These are phyloP conservation scores for Diplolepis rosae DNA, from an alignment of 2,888 invertebrate genomes.

Conservation along the genomic window DNA sequence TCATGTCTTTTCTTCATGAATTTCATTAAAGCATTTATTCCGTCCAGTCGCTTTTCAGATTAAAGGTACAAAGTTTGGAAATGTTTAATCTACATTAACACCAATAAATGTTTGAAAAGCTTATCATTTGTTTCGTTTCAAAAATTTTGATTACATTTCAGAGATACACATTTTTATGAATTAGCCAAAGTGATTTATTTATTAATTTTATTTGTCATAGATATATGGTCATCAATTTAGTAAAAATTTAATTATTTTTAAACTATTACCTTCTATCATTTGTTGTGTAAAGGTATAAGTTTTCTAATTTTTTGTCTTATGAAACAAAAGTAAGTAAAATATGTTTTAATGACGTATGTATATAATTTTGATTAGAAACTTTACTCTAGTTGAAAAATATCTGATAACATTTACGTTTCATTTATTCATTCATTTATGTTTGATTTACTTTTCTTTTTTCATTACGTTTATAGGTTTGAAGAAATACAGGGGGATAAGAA, in stretches of 20 bases:
- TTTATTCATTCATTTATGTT: slow-evolving; percentile 46
- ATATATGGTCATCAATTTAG: not conserved
- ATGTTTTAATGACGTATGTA: not conserved
- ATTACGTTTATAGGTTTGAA: slow-evolving; percentile 70
- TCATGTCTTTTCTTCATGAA: not conserved
- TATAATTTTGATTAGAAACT: not conserved
- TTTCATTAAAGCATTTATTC: slow-evolving; percentile 11
- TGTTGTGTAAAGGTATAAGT: no score
- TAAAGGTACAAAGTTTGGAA: not conserved
- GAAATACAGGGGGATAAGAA: slow-evolving; percentile 70
- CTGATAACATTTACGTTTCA: slow-evolving; percentile 34
- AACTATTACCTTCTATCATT: no score
- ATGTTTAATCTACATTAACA: not conserved
- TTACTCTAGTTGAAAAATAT: not conserved
- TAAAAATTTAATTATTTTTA: no score
- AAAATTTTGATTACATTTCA: not conserved
- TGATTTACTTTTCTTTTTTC: slow-evolving; percentile 64
- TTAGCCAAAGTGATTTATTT: not conserved
- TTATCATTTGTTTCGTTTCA: not conserved
- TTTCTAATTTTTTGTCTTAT: not conserved
- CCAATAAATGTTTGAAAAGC: not conserved
- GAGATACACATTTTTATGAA: not conserved
- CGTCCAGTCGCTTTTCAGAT: not conserved
- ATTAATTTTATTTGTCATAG: not conserved
- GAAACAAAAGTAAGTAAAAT: not conserved